These are phyloP conservation scores for Phataginus tetradactyla DNA, from an alignment of 2,797 vertebrate genomes.

Conservation along the genomic window DNA sequence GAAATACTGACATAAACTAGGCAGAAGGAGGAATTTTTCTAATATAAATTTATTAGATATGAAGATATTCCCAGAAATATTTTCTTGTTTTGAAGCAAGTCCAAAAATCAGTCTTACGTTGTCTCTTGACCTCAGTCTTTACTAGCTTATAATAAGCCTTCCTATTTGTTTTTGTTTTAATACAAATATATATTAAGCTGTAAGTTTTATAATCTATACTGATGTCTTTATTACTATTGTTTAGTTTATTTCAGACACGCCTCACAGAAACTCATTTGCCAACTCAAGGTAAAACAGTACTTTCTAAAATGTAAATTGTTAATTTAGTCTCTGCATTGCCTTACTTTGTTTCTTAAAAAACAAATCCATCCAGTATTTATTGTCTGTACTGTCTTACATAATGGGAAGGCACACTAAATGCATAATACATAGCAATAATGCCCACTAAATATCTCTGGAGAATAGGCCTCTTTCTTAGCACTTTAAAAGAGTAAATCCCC, in stretches of 20 bases:
- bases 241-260: slow-evolving; percentile 89
- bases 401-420: neutral
- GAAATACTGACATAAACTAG: neutral
- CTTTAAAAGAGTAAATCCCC: neutral
- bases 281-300: slow-evolving; percentile 81
- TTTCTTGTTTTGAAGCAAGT: slow-evolving; percentile 45
- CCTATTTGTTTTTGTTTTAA: neutral
- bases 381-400: neutral
- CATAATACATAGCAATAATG: neutral
- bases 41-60: neutral
- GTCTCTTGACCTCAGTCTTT: neutral
- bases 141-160: neutral
- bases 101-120: neutral
- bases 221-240: slow-evolving; percentile 6
- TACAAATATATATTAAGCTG: slow-evolving; percentile 14
- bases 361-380: neutral
- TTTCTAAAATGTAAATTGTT: slow-evolving; percentile 49
- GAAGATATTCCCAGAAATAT: slow-evolving; percentile 12
- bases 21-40: neutral
- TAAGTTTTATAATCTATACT: neutral
- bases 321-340: slow-evolving; percentile 19
- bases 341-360: neutral
- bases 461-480: neutral
- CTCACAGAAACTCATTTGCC: slow-evolving; percentile 71
- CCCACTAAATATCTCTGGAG: neutral